Conservation (phyloP, 1,140 invertebrate species). For the Lepidotrigona ventralis region DNA sequence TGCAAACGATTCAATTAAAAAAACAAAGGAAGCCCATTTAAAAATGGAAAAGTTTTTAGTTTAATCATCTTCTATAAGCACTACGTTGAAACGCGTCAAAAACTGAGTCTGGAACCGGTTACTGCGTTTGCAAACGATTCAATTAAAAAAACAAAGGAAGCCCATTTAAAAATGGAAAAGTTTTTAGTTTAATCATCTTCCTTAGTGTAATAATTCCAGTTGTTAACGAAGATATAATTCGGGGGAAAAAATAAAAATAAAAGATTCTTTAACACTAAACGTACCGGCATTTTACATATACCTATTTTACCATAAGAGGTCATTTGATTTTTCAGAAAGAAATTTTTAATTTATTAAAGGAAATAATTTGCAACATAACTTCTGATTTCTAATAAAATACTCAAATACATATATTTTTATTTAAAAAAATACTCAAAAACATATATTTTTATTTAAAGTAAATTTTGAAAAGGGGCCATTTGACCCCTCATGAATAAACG, state of each 20-base stretch:
- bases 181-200: neutral
- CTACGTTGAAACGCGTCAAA: neutral
- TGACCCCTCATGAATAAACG: no score
- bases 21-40: neutral
- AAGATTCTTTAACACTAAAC: neutral
- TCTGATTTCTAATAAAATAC: no score
- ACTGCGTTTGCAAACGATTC: neutral
- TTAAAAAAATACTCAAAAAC: no score
- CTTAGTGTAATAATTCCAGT: neutral
- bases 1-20: neutral
- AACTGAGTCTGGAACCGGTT: constrained; percentile 29
- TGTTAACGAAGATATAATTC: neutral
- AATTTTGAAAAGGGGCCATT: no score
- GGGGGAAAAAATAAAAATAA: neutral
- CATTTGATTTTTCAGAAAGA: no score
- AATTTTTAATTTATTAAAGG: no score
- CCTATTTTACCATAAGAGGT: no score
- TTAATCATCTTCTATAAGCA: no score
- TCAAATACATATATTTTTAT: no score
- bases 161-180: neutral
- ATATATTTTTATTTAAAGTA: no score
- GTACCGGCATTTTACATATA: no score
- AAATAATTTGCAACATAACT: no score
- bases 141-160: constrained; percentile 1
- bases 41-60: neutral